Percentiles rank a stretch among this genome's conserved stretches.
Evolutionary conservation across 2,888 invertebrate genomes (phyloP).

Genomic region (Agrypnus murinus): DNA sequence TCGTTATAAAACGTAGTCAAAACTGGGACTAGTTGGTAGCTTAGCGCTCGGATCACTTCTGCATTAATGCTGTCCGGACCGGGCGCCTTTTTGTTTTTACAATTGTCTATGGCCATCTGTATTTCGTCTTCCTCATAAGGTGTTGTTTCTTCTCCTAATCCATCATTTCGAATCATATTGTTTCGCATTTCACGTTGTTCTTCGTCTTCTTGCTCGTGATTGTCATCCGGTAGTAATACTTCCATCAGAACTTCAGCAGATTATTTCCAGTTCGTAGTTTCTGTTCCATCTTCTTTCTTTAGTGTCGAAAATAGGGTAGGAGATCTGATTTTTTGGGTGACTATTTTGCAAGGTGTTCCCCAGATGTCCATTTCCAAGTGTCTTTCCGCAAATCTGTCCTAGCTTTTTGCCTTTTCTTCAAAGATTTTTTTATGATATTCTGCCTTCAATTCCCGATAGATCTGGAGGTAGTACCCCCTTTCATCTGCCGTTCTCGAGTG

Average conservation of each 20-base stretch:
- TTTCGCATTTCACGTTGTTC: constrained; percentile 16
- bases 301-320: constrained; percentile 26
- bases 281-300: constrained; percentile 5
- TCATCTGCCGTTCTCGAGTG: background rate
- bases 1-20: constrained; percentile 40
- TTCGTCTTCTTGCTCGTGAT: background rate
- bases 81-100: constrained; percentile 27
- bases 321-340: constrained; percentile 19
- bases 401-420: background rate
- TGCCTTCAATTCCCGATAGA: background rate
- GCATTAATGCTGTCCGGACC: constrained; percentile 34
- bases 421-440: background rate
- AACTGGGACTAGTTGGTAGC: background rate
- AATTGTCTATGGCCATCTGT: background rate
- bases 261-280: constrained; percentile 40
- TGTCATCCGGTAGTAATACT: constrained; percentile 42
- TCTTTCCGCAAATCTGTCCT: background rate
- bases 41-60: constrained; percentile 18
- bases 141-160: too few species aligned
- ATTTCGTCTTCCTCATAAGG: constrained; percentile 11
- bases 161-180: background rate
- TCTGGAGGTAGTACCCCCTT: background rate
- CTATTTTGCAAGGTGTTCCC: constrained; percentile 21
- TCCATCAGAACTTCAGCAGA: constrained; percentile 25
- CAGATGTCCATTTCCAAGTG: constrained; percentile 7